Conservation (phyloP, 2,888 invertebrate genomes). For the Leptinotarsa tumamoca region DNA sequence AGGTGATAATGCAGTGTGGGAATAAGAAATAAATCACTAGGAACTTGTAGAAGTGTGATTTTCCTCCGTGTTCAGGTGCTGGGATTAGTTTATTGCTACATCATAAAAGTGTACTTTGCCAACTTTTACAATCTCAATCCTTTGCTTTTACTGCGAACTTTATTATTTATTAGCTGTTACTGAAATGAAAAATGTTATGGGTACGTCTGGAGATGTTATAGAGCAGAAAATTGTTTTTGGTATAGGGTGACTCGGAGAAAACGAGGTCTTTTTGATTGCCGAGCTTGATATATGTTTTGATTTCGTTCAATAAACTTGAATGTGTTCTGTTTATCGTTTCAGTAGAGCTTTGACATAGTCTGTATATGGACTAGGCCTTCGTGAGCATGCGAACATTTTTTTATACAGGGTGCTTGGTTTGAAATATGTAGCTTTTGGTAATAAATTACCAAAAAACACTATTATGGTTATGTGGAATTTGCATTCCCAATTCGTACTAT, state of each 20-base stretch:
- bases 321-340: conserved; percentile 2
- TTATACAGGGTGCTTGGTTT: neutral
- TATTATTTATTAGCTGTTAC: conserved; percentile 49
- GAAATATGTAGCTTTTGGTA: neutral
- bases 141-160: conserved; percentile 49
- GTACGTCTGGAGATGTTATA: conserved; percentile 26
- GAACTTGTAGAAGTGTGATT: conserved; percentile 58
- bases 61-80: conserved; percentile 57
- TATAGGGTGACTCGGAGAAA: conserved; percentile 19
- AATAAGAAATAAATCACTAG: conserved; percentile 41
- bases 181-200: conserved; percentile 41
- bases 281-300: conserved; percentile 9
- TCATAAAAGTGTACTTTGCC: conserved; percentile 56
- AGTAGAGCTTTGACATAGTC: neutral
- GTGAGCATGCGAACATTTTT: neutral
- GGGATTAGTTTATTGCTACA: conserved; percentile 56
- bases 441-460: too few species aligned
- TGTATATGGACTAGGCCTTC: neutral
- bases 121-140: conserved; percentile 50
- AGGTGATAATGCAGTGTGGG: conserved; percentile 51
- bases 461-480: too few species aligned
- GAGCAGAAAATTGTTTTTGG: conserved; percentile 32
- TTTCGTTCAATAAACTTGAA: conserved; percentile 8
- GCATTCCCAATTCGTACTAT: too few species aligned
- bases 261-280: neutral